Conservation (phyloP, 2,797 vertebrate species). For the Mastacembelus armatus region DNA sequence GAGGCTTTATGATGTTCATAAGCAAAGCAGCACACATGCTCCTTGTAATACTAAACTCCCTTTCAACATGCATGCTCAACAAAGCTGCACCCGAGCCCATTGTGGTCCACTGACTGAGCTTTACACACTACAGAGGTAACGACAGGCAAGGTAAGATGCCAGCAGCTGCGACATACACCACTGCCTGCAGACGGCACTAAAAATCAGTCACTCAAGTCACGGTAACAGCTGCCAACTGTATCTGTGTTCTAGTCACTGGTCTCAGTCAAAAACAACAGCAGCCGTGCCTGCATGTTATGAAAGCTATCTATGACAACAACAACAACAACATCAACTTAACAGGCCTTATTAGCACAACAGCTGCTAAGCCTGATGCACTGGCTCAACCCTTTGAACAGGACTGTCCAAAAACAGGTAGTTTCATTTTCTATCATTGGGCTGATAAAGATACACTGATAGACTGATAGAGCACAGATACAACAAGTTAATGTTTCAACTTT, state of each 20-base stretch:
- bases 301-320: constrained; percentile 49
- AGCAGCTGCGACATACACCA: constrained; percentile 67
- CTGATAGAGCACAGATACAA: constrained; percentile 3
- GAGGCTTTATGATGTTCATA: constrained; percentile 2
- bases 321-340: constrained; percentile 46
- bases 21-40: constrained; percentile 7
- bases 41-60: constrained; percentile 33
- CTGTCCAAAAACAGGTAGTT: constrained; percentile 34
- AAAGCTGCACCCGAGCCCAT: constrained; percentile 31
- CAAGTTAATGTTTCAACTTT: background rate
- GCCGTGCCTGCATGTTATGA: constrained; percentile 58
- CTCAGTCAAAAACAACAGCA: constrained; percentile 71
- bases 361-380: constrained; percentile 28
- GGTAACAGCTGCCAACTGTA: constrained; percentile 50
- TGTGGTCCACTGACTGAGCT: constrained; percentile 56
- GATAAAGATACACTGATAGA: no score
- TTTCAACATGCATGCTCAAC: constrained; percentile 3
- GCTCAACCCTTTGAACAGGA: constrained; percentile 18
- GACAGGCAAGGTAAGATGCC: constrained; percentile 37
- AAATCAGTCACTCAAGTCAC: constrained; percentile 23
- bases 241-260: constrained; percentile 44
- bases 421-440: constrained; percentile 12
- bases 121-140: constrained; percentile 57
- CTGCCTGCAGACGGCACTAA: constrained; percentile 19
- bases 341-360: constrained; percentile 48